Evolutionary conservation across 2,797 vertebrate genomes (phyloP).

Genomic region (Bradypodion ventrale): DNA sequence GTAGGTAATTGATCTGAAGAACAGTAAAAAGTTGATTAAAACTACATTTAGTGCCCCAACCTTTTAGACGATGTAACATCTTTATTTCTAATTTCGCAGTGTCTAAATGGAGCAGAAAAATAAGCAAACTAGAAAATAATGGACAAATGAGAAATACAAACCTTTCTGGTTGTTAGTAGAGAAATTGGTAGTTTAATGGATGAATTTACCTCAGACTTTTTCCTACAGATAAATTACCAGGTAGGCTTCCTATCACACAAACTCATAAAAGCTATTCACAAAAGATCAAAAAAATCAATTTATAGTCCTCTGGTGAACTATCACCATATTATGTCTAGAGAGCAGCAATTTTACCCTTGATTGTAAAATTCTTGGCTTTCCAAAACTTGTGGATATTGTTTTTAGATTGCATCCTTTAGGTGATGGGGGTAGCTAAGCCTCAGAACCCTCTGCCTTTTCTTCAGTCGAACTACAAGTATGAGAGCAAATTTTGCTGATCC

Average conservation of each 20-base stretch:
- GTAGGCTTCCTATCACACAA: constrained; percentile 30
- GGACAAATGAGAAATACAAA: background rate
- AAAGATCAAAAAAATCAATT: constrained; percentile 54
- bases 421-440: background rate
- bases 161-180: constrained; percentile 17
- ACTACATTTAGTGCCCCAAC: background rate
- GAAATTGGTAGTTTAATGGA: constrained; percentile 41
- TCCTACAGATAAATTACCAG: constrained; percentile 30
- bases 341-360: constrained; percentile 53
- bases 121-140: background rate
- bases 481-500: background rate
- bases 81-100: constrained; percentile 12
- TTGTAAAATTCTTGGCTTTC: constrained; percentile 49
- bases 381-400: constrained; percentile 40
- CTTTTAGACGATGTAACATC: background rate
- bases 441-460: background rate
- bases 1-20: background rate
- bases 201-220: constrained; percentile 8
- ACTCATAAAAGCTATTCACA: constrained; percentile 40
- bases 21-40: background rate
- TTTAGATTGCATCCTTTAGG: constrained; percentile 36
- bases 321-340: constrained; percentile 30
- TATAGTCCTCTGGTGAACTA: constrained; percentile 39
- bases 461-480: constrained; percentile 3
- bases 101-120: constrained; percentile 8